Conservation (phyloP, 2,888 invertebrate genomes). For the Orthonychiurus folsomi region DNA sequence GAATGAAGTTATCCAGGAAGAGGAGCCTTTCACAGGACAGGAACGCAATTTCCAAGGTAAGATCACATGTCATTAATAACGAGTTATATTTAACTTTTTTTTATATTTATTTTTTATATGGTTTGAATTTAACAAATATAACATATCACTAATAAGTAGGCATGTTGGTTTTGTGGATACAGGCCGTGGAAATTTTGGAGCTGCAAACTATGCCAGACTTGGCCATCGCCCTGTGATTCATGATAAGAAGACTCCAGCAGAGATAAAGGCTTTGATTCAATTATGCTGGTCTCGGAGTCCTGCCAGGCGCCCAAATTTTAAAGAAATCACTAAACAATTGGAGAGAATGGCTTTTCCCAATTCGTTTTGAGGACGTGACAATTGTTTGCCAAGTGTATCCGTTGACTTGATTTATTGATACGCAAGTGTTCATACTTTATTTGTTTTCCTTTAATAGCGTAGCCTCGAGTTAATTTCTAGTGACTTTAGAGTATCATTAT, state of each 20-base stretch:
- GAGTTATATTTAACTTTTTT: no score
- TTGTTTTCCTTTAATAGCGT: no score
- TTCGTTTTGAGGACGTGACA: not conserved
- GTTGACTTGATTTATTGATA: no score
- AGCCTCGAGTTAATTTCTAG: no score
- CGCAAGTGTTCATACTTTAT: no score
- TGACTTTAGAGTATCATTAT: no score
- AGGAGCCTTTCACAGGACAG: conserved; percentile 18
- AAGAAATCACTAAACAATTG: not conserved
- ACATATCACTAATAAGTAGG: no score
- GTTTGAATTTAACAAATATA: no score
- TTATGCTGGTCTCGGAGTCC: conserved; percentile 14
- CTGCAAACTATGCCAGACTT: conserved; percentile 14
- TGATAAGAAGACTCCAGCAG: not conserved
- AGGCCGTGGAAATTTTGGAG: conserved; percentile 17
- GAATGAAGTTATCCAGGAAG: conserved; percentile 21
- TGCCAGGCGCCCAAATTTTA: not conserved
- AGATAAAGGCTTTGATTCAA: conserved; percentile 7
- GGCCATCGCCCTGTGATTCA: conserved; percentile 18
- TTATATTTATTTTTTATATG: no score
- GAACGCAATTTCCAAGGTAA: conserved; percentile 9
- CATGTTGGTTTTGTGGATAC: no score
- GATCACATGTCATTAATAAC: no score
- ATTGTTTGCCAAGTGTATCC: no score
- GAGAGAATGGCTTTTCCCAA: not conserved